Base-by-base conservation (phyloP, 2,888 invertebrate genomes). In the Crepidodera aurea region DNA sequence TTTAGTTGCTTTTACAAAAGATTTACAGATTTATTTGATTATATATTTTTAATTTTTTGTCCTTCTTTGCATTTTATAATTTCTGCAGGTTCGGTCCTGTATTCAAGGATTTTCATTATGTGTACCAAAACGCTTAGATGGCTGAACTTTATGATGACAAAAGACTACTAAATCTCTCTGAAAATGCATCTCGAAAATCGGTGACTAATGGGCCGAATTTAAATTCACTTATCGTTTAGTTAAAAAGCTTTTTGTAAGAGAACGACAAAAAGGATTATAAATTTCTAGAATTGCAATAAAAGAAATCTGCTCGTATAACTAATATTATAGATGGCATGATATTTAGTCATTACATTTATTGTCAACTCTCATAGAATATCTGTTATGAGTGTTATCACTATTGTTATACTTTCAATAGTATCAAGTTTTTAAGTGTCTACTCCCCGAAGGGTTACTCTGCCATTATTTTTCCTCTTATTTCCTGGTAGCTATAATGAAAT, bases 141-240 rank as follows among this genome's bases (percentile, higher is more conserved):
- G 39, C 39, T 16, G 39, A 16, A 39, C 18, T 39, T 39, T 39
- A 13, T 16, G 39, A 39, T 39, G 39, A 39, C 42, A 42, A 19
- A 42, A 18, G 18, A 42, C 44, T 25, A 12, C 44, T 44, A 44
- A 44, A 44, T 44, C 25, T 22, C 10, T 25, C 6, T 25, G 44
- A 44, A 44, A 44, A 44, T 44, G 19, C 25, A 44, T 22, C 44
- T 44, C 22, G 44, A 44, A 42, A 44, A 25, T 10, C 44, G 10
- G 25, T 44, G 44, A 44, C 44, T 44, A 44, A 42, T 42, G 42
- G 42, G 8, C 19, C n/a, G 42, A 42, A 42, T 42, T 42, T 19
- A 13, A 13, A 42, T 42, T 42, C 42, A 42, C 42, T 42, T 42
- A 42, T 42, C 42, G n/a, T n/a, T 13, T 18, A 16, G 13, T 2